Percentiles rank a stretch among this genome's conserved stretches.
Evolutionary conservation across 2,113 vertebrate species (phyloP).

Genomic region (Passer montanus): DNA sequence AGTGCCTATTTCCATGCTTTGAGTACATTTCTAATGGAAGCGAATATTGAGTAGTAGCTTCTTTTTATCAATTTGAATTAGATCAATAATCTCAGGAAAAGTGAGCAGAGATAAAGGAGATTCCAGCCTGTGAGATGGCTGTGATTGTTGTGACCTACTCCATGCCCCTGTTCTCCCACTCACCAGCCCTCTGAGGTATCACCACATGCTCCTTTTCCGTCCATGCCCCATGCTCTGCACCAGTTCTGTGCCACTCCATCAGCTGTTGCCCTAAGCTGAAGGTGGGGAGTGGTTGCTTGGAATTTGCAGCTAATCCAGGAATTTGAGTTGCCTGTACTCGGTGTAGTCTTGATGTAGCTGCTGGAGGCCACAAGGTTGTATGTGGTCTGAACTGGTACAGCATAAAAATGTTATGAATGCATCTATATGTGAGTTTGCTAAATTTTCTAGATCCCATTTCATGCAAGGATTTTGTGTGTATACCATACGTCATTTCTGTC

Average conservation of each 20-base stretch:
- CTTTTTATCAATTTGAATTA: neutral
- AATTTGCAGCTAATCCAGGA: neutral
- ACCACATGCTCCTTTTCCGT: neutral
- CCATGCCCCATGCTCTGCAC: neutral
- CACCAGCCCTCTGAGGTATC: neutral
- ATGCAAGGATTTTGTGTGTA: neutral
- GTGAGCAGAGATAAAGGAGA: neutral
- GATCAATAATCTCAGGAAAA: neutral
- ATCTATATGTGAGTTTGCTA: neutral
- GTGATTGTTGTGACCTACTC: neutral
- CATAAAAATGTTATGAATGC: neutral
- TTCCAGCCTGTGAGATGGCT: neutral
- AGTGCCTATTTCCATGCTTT: neutral
- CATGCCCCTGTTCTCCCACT: neutral
- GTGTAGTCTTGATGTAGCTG: neutral
- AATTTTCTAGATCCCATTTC: neutral
- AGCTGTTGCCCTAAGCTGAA: neutral
- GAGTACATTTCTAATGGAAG: neutral
- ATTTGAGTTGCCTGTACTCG: neutral
- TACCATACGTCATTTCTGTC: neutral
- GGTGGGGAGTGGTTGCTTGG: neutral
- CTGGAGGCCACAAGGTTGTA: neutral
- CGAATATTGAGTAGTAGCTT: neutral
- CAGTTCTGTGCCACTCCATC: neutral
- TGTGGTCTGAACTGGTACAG: neutral